Evolutionary conservation across 2,113 vertebrate genomes (phyloP).

Genomic region (Damaliscus lunatus): DNA sequence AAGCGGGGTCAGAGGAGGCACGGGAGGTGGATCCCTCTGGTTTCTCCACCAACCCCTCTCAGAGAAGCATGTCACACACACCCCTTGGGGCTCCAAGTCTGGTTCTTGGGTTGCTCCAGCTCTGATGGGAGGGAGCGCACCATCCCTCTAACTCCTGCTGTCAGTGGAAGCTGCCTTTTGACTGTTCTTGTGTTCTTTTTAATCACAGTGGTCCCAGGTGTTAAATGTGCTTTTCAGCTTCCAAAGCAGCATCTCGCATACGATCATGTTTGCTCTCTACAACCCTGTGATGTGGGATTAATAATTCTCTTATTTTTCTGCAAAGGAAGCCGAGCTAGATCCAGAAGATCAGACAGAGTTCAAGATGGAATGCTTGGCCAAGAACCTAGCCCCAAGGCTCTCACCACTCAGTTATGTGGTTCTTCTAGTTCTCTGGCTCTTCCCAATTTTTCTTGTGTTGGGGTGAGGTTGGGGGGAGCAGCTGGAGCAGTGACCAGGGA

Average conservation of each 20-base stretch:
- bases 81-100: fast-evolving
- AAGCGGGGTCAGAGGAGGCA: background rate
- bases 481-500: background rate
- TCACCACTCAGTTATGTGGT: slow-evolving; percentile 41
- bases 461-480: background rate
- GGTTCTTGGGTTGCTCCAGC: background rate
- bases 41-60: background rate
- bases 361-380: slow-evolving; percentile 71
- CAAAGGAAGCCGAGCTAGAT: background rate
- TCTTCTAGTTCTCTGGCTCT: slow-evolving; percentile 62
- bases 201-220: background rate
- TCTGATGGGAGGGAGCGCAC: background rate
- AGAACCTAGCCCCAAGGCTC: background rate
- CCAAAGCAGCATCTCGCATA: background rate
- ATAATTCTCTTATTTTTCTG: background rate
- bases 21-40: background rate
- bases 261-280: background rate
- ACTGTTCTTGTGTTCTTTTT: background rate
- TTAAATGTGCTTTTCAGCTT: background rate
- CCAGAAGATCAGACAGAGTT: slow-evolving; percentile 6
- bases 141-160: fast-evolving
- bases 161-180: background rate
- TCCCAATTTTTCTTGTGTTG: background rate
- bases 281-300: fast-evolving
- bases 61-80: fast-evolving